Percentiles rank a stretch among this genome's conserved stretches.
Evolutionary conservation across 2,113 vertebrate genomes (phyloP).

Genomic region (Hoplias malabaricus): DNA sequence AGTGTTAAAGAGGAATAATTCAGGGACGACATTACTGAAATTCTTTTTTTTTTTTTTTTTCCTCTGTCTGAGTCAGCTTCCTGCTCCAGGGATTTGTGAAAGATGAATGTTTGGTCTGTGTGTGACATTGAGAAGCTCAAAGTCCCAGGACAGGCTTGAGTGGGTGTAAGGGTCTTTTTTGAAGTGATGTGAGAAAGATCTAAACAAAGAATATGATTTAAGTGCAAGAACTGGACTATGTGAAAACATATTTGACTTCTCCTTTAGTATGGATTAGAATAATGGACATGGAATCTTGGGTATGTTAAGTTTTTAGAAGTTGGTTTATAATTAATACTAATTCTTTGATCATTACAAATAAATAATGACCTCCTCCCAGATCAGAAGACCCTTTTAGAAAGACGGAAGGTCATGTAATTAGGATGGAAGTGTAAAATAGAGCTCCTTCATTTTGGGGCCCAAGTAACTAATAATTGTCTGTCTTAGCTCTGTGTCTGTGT

Average conservation of each 20-base stretch:
- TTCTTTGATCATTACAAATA: not conserved
- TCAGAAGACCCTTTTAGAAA: not conserved
- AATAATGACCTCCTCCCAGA: not conserved
- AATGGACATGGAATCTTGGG: not conserved
- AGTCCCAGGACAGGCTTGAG: not conserved
- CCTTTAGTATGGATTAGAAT: not conserved
- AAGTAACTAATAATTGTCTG: not conserved
- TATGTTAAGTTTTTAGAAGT: not conserved
- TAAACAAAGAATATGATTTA: conserved; percentile 2
- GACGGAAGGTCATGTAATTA: not conserved
- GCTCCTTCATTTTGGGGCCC: not conserved
- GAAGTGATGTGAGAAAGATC: conserved; percentile 34
- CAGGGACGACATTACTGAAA: not conserved
- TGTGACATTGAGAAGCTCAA: not conserved
- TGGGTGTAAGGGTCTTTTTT: not conserved
- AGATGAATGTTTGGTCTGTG: not conserved
- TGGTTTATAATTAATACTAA: conserved; percentile 1
- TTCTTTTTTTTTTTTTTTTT: too few relatives aligned
- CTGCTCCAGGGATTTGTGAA: not conserved
- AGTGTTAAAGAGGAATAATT: not conserved
- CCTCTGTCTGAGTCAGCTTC: not conserved
- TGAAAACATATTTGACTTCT: not conserved
- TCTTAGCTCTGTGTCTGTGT: not conserved
- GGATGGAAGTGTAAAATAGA: not conserved
- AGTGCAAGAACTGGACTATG: conserved; percentile 2